These are phyloP conservation scores for Eulacestoma nigropectus DNA, from an alignment of 2,113 vertebrate genomes.

Conservation along the genomic window DNA sequence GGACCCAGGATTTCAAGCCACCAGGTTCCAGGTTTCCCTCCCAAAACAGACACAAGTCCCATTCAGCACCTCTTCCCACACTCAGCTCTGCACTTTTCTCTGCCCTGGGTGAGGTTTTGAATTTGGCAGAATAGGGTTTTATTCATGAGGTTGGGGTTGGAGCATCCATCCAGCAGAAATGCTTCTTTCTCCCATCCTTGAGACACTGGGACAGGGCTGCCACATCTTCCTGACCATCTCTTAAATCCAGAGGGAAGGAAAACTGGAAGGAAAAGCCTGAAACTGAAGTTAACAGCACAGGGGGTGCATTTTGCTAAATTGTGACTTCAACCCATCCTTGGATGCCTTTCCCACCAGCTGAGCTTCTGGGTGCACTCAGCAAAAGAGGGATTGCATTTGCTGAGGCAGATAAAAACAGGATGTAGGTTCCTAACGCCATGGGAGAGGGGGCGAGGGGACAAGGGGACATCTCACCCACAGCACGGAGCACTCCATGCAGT, in stretches of 20 bases:
- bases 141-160: background rate
- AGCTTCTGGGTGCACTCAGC: background rate
- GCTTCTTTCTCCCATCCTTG: background rate
- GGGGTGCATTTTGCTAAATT: background rate
- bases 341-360: background rate
- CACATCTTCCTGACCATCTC: background rate
- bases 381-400: background rate
- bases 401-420: background rate
- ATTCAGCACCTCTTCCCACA: background rate
- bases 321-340: background rate
- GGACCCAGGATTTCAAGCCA: background rate
- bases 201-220: background rate
- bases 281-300: background rate
- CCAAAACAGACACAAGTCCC: background rate
- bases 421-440: fast-evolving
- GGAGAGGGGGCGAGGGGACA: background rate
- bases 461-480: background rate
- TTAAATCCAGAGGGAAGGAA: background rate
- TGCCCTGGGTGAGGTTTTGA: background rate
- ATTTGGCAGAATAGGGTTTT: background rate
- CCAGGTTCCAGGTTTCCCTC: background rate
- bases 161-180: background rate
- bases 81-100: background rate
- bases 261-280: background rate
- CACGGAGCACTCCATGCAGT: fast-evolving